These are phyloP conservation scores for Rhinoderma darwinii DNA, from an alignment of 2,113 vertebrate genomes.

Conservation along the genomic window DNA sequence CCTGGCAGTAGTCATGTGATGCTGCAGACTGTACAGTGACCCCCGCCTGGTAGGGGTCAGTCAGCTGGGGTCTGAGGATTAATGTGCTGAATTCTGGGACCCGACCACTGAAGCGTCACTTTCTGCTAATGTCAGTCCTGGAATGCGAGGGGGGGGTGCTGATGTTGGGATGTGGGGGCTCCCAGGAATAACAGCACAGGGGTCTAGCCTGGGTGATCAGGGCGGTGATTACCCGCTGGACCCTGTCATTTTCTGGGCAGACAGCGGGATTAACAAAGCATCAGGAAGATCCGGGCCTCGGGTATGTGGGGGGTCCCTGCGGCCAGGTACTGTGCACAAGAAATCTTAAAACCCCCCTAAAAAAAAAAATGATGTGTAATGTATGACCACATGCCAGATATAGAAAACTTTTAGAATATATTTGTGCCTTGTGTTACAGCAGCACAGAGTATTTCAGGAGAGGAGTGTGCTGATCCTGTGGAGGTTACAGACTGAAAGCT, in stretches of 20 bases:
- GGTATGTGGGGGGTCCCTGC: constrained; percentile 30
- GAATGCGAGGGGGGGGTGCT: constrained; percentile 41
- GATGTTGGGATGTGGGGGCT: neutral
- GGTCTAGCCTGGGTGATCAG: constrained; percentile 61
- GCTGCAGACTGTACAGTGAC: neutral
- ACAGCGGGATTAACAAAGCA: constrained; percentile 58
- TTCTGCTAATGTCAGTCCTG: constrained; percentile 43
- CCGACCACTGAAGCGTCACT: neutral
- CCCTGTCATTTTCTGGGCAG: constrained; percentile 62
- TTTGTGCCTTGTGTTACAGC: neutral
- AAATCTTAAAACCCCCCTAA: too few species aligned
- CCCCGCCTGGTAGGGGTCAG: neutral
- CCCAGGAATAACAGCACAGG: neutral
- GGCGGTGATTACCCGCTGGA: constrained; percentile 60
- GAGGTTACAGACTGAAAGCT: too few species aligned
- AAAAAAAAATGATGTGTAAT: too few species aligned
- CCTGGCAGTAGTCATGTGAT: neutral
- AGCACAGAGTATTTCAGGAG: constrained; percentile 5
- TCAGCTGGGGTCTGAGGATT: constrained; percentile 16
- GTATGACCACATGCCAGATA: too few species aligned
- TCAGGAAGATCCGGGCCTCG: constrained; percentile 51
- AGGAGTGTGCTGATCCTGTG: too few species aligned
- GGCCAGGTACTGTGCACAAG: neutral
- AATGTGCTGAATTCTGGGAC: constrained; percentile 11
- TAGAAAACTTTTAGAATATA: too few species aligned